A percentile compares a stretch with the other conserved stretches of the same genome.
phyloP scores from a whole-genome alignment of 2,888 invertebrate species.

The Tanypteryx hageni region DNA sequence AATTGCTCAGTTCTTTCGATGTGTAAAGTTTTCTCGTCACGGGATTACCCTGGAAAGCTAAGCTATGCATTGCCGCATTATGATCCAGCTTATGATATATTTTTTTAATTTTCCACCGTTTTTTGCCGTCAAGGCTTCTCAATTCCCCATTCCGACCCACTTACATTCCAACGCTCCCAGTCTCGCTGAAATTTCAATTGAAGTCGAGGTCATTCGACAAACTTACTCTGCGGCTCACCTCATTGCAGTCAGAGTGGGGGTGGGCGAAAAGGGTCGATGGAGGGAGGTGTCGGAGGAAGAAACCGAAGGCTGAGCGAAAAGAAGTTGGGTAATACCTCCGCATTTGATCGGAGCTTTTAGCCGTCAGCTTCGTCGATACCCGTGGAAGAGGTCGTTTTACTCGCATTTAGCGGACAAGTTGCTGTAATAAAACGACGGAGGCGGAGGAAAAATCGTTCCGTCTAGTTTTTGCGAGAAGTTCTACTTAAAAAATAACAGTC shows the following conservation, averaged over 20 bases:
- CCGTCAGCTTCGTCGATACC: too few species aligned
- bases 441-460: not conserved
- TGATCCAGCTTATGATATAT: constrained; percentile 3
- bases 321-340: too few species aligned
- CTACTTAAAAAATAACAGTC: not conserved
- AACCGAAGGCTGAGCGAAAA: too few species aligned
- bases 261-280: not conserved
- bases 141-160: constrained; percentile 17
- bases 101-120: not conserved
- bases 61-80: constrained; percentile 40
- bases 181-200: constrained; percentile 59
- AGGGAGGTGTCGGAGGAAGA: too few species aligned
- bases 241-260: constrained; percentile 28
- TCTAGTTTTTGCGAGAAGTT: not conserved
- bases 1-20: constrained; percentile 3
- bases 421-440: not conserved
- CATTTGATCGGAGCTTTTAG: too few species aligned
- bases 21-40: not conserved
- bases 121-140: constrained; percentile 20
- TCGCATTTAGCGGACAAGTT: too few species aligned
- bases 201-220: constrained; percentile 56
- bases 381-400: too few species aligned
- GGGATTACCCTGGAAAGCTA: not conserved
- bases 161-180: constrained; percentile 57
- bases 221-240: constrained; percentile 51